Percentiles rank a stretch among this genome's conserved stretches.
These are phyloP conservation scores for Sinonovacula constricta DNA, from an alignment of 1,140 invertebrate species.

Conservation along the genomic window DNA sequence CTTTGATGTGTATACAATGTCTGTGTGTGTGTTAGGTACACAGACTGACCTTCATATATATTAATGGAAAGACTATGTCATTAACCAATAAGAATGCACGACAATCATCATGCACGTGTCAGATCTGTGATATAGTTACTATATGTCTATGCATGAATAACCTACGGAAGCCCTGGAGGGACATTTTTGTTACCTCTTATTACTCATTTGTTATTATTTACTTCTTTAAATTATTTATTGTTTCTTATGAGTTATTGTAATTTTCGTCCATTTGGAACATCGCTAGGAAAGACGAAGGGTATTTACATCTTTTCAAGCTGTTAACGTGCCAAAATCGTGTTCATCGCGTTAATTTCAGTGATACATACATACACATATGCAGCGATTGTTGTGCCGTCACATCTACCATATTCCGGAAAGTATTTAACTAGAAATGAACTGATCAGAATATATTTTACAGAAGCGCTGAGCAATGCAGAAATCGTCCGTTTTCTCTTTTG, in stretches of 20 bases:
- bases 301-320: background rate
- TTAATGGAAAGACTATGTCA: no score
- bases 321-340: background rate
- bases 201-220: slow-evolving; percentile 18
- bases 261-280: slow-evolving; percentile 8
- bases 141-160: no score
- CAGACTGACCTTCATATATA: no score
- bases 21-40: no score
- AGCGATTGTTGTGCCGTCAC: slow-evolving; percentile 11
- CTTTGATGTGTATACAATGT: no score
- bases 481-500: slow-evolving; percentile 20
- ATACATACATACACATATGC: background rate
- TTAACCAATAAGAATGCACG: no score
- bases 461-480: slow-evolving; percentile 15
- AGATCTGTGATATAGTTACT: no score
- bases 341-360: background rate
- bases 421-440: background rate
- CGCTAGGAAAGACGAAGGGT: background rate
- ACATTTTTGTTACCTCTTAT: no score
- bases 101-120: no score
- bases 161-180: no score
- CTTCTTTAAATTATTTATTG: no score
- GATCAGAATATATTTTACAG: slow-evolving; percentile 19
- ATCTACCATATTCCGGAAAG: background rate
- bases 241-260: slow-evolving; percentile 10